Conservation (phyloP, 2,113 vertebrate genomes). For the Mesocricetus auratus region DNA sequence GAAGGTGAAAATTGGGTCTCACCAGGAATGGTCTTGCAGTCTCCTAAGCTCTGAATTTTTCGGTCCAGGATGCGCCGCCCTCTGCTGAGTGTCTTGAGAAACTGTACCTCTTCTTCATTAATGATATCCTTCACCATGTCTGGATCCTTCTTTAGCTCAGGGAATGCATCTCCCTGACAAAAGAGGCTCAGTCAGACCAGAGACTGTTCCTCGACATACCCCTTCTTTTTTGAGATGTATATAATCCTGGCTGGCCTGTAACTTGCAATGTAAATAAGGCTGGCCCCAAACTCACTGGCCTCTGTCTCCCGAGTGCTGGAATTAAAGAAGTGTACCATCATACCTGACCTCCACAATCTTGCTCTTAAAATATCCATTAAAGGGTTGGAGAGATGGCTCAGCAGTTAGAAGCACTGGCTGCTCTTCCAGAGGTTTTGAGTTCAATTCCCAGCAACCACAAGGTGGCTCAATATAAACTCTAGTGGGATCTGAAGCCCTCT, state of each 20-base stretch:
- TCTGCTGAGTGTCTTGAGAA: slow-evolving; percentile 97
- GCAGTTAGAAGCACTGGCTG: neutral
- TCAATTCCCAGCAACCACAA: neutral
- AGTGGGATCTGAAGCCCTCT: neutral
- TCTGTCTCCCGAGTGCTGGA: neutral
- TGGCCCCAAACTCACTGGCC: neutral
- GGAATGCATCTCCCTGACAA: slow-evolving; percentile 95
- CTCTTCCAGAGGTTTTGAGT: neutral
- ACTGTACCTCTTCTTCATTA: slow-evolving; percentile 97
- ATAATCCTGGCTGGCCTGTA: neutral
- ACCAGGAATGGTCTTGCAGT: slow-evolving; percentile 95
- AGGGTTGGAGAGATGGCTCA: neutral
- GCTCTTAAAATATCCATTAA: neutral
- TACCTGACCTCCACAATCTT: neutral
- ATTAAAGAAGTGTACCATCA: neutral
- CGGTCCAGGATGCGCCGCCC: slow-evolving; percentile 97
- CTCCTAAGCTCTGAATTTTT: slow-evolving; percentile 96
- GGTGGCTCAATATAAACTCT: neutral
- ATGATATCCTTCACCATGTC: slow-evolving; percentile 98
- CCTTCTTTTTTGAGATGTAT: neutral
- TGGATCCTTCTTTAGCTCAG: slow-evolving; percentile 97
- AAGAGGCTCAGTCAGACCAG: neutral
- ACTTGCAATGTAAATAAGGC: neutral
- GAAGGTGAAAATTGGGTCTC: slow-evolving; percentile 15
- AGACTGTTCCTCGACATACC: neutral